These are phyloP conservation scores for Chironomus tepperi DNA, from an alignment of 1,140 invertebrate genomes.

Conservation along the genomic window DNA sequence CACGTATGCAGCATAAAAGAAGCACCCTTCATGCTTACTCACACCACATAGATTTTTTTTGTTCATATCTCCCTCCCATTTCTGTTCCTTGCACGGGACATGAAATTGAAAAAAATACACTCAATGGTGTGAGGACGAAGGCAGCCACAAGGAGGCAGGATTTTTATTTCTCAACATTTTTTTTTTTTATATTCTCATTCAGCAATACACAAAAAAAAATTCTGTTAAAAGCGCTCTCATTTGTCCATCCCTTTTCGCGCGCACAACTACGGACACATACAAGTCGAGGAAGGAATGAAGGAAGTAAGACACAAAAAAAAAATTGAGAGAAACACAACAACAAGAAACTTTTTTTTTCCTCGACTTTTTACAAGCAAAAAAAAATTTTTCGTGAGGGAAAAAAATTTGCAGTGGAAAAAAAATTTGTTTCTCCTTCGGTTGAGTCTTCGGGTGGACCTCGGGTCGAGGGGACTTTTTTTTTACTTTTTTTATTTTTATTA, in stretches of 20 bases:
- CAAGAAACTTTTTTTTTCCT: not conserved
- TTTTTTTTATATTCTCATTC: not conserved
- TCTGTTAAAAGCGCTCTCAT: not conserved
- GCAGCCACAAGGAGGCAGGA: not conserved
- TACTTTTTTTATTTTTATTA: not conserved
- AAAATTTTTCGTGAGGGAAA: too few species aligned
- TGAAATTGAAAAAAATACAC: not conserved
- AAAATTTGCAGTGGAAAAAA: not conserved
- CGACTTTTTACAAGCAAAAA: not conserved
- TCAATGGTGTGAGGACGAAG: not conserved
- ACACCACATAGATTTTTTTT: not conserved
- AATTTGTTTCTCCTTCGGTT: not conserved
- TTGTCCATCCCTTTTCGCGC: slow-evolving; percentile 2
- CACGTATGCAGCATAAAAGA: too few species aligned
- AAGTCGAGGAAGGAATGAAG: not conserved
- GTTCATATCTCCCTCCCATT: not conserved
- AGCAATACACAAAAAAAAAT: not conserved
- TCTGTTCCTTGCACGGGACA: not conserved
- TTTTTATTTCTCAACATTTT: not conserved
- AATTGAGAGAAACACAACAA: not conserved
- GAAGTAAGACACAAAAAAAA: not conserved
- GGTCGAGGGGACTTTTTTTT: not conserved
- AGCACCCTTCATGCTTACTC: too few species aligned
- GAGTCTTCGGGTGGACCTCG: not conserved
- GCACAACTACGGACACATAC: not conserved